Evolutionary conservation across 2,113 vertebrate species (phyloP).

Genomic region (Riparia riparia): DNA sequence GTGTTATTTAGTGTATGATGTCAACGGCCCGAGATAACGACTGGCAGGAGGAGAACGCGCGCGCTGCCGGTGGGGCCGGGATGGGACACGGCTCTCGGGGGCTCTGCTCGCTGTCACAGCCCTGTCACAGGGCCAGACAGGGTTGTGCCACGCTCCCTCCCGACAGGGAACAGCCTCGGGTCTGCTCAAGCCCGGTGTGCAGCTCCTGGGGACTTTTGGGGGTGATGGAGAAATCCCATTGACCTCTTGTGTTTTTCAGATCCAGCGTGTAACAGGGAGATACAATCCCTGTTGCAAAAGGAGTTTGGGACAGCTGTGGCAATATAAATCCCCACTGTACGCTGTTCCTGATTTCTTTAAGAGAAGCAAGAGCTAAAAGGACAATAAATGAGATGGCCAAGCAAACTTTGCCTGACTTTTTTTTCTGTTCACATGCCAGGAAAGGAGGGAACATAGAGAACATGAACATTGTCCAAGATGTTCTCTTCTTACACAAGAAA

Average conservation of each 20-base stretch:
- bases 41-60: background rate
- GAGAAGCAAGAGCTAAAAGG: background rate
- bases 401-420: background rate
- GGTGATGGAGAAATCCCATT: background rate
- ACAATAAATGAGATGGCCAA: background rate
- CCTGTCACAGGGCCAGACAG: background rate
- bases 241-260: background rate
- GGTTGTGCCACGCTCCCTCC: background rate
- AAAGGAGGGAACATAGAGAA: background rate
- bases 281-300: background rate
- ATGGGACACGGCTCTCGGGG: background rate
- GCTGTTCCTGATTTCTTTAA: background rate
- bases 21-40: background rate
- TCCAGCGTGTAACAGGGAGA: background rate
- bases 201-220: background rate
- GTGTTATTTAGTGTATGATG: background rate
- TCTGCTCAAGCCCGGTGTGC: background rate
- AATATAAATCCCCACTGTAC: background rate
- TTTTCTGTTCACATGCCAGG: background rate
- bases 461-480: background rate
- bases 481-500: background rate
- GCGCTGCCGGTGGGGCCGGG: accelerated
- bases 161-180: background rate
- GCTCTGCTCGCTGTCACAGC: accelerated
- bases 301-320: background rate